phyloP scores from a whole-genome alignment of 2,888 invertebrate genomes.

The Eledone cirrhosa region DNA sequence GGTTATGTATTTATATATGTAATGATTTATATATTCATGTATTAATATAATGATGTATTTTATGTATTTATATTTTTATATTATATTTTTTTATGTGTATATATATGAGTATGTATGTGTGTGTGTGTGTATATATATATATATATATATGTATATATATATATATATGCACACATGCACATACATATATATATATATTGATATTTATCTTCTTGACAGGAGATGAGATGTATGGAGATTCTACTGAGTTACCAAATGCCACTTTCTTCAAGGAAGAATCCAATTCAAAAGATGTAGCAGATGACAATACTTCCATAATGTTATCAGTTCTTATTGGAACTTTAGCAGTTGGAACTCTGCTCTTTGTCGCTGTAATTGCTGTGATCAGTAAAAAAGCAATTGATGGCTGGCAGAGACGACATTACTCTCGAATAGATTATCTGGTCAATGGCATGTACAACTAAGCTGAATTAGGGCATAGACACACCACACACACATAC shows the following conservation, averaged over 20 bases:
- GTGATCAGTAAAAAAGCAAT: conserved; percentile 48
- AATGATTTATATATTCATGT: conserved; percentile 21
- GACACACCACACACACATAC: no score
- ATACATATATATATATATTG: neutral
- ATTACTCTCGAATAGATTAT: conserved; percentile 56
- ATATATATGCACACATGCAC: neutral
- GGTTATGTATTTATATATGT: conserved; percentile 29
- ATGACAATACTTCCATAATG: neutral
- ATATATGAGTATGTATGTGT: conserved; percentile 29
- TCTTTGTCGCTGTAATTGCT: conserved; percentile 45
- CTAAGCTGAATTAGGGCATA: conserved; percentile 23
- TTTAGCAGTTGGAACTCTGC: conserved; percentile 49
- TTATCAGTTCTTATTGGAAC: conserved; percentile 41
- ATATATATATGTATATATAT: neutral
- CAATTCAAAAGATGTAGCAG: neutral
- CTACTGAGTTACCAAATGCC: neutral
- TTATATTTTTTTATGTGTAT: neutral
- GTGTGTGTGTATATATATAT: conserved; percentile 12
- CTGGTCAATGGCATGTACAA: conserved; percentile 60
- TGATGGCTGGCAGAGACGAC: conserved; percentile 53
- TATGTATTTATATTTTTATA: no score
- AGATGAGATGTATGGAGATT: neutral
- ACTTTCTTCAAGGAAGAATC: neutral
- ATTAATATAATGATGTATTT: neutral
- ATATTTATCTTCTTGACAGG: neutral